Conservation (phyloP, 2,888 invertebrate genomes). For the Nephrotoma guestfalica region DNA sequence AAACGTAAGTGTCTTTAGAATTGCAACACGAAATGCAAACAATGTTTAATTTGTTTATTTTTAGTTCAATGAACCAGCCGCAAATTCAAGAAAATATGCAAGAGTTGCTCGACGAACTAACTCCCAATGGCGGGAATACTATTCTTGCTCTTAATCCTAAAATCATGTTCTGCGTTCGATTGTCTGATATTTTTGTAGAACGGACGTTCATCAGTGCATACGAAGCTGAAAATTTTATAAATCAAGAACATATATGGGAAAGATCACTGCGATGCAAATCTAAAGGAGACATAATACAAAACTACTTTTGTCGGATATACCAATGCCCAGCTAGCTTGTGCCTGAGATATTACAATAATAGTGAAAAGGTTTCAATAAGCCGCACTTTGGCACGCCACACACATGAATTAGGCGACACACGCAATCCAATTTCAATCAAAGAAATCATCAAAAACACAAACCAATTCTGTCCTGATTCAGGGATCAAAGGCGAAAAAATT, state of each 20-base stretch:
- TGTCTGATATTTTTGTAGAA: neutral
- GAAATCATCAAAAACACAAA: neutral
- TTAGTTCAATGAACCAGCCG: no score
- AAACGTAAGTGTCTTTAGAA: no score
- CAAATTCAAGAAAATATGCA: no score
- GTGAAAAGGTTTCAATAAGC: neutral
- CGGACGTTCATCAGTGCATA: neutral
- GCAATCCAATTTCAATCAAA: neutral
- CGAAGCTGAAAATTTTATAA: neutral
- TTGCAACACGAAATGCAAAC: no score
- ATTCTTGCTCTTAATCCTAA: neutral
- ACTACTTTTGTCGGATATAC: no score
- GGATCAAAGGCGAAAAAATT: neutral
- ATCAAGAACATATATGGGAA: neutral
- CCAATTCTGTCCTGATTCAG: neutral
- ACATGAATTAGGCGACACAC: neutral
- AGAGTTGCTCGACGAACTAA: neutral
- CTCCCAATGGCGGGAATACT: neutral
- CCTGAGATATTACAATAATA: neutral
- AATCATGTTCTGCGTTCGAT: neutral
- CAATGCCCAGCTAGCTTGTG: no score
- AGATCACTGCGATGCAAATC: neutral
- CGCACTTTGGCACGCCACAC: neutral
- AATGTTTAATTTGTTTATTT: no score
- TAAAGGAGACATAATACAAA: no score